Base-by-base conservation (phyloP, 2,113 vertebrate genomes). In the Accipiter virgatus region DNA sequence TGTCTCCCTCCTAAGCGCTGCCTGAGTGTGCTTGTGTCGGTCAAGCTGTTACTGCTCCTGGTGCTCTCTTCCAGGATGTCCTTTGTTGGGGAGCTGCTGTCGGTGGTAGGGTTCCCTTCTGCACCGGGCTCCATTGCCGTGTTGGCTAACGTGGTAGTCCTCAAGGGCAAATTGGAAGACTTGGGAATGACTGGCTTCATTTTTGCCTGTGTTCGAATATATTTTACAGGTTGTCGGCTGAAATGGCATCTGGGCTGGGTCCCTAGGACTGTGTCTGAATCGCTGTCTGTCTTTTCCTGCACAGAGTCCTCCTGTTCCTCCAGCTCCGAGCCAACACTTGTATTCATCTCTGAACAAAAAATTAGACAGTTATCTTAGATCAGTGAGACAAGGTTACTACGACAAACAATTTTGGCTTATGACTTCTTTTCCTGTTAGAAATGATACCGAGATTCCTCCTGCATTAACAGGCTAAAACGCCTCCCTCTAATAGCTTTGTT, bases 161-260 rank as follows among this genome's bases (percentile, higher is more conserved):
- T 73, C 88, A 95, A 61, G 50, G 96, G 84, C 85, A 97, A 55
- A 26, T 61, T 79, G 59, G 95, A 93, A 42, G 96, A 36, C 47
- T 48, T 96, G 74, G 92, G 97, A 80, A 86, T 90, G 68, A 97
- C 84, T 2, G 96, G 92, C 16, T 93, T 92, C 1, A 82, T 12
- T 75, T 96, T 97, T 11, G 86, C 56, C 65, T 91, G 94, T 0
- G 36, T 16, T 10, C 98, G 97, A 34, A 98, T 59, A 59, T 99
- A 98, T 91, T 98, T 99, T 40, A 98, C 98, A 2, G 98, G 98
- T 90, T 98, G 98, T 38, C 98, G 98, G 97, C 98, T 98, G 97
- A 99, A 98, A 88, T 98, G 98, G 74, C 97, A 94, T 13, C 97
- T 96, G 43, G 98, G 94, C 50, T 98, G 98, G 19, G 96, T 88